Evolutionary conservation across 2,797 vertebrate genomes (phyloP).

Genomic region (Neopelma chrysocephalum): DNA sequence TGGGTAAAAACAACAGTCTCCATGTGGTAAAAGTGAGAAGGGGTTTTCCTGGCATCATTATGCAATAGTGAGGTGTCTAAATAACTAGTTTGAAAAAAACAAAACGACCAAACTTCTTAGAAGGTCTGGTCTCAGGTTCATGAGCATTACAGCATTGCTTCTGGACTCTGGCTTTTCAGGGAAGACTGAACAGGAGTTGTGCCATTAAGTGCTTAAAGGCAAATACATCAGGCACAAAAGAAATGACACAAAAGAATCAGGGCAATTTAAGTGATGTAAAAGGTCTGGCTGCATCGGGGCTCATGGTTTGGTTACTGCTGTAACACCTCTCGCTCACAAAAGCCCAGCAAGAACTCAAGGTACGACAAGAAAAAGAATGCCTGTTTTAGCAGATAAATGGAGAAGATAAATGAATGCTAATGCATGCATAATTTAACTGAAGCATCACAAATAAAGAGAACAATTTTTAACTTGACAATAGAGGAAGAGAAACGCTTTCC

Average conservation of each 20-base stretch:
- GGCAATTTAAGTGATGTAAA: background rate
- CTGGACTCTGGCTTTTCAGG: background rate
- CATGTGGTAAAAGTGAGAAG: background rate
- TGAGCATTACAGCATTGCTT: background rate
- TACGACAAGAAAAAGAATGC: background rate
- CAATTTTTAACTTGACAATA: background rate
- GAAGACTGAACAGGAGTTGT: background rate
- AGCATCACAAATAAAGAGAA: background rate
- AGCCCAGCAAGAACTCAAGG: background rate
- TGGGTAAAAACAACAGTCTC: background rate
- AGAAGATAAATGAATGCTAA: background rate
- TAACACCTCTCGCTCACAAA: background rate
- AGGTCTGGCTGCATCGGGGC: background rate
- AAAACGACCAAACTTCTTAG: background rate
- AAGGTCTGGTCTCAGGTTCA: background rate
- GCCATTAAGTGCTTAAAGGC: background rate
- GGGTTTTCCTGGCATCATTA: background rate
- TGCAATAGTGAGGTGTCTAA: background rate
- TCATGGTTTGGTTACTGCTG: background rate
- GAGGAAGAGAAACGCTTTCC: background rate
- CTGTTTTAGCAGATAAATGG: background rate
- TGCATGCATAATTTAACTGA: background rate
- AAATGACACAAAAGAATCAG: background rate
- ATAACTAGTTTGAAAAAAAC: background rate
- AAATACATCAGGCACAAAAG: background rate